phyloP scores from a whole-genome alignment of 30 jellyfish, hydroid and myxozoan genomes.

The Morbakka virulenta region DNA sequence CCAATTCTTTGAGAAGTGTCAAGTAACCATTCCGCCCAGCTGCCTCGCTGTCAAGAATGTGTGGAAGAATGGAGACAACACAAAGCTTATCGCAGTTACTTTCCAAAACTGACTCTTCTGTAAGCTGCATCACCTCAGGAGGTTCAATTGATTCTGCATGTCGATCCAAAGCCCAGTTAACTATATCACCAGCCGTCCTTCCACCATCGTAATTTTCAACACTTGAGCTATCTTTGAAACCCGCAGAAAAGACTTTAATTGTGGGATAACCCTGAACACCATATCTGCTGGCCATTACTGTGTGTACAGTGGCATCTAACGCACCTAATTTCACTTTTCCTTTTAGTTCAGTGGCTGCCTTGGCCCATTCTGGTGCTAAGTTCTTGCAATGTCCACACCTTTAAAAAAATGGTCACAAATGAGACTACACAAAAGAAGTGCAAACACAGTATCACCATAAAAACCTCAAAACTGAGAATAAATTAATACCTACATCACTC shows the following conservation, averaged over 20 bases:
- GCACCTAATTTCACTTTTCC: slow-evolving; percentile 91
- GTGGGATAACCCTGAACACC: slow-evolving; percentile 93
- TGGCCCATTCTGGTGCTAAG: slow-evolving; percentile 96
- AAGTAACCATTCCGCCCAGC: slow-evolving; percentile 70
- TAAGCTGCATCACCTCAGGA: slow-evolving; percentile 74
- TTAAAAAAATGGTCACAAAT: background rate
- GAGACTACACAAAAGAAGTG: too few species aligned
- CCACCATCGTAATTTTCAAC: slow-evolving; percentile 93
- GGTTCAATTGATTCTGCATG: slow-evolving; percentile 75
- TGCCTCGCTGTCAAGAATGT: slow-evolving; percentile 82
- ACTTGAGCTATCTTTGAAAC: slow-evolving; percentile 62
- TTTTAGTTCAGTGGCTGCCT: slow-evolving; percentile 88
- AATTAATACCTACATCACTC: too few species aligned
- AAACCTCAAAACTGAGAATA: too few species aligned
- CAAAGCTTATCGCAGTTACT: slow-evolving; percentile 78
- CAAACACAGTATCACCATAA: background rate
- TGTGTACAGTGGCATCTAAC: slow-evolving; percentile 86
- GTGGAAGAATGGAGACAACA: slow-evolving; percentile 84
- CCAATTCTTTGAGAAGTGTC: slow-evolving; percentile 56
- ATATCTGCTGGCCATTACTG: slow-evolving; percentile 57
- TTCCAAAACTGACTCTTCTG: slow-evolving; percentile 34
- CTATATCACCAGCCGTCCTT: slow-evolving; percentile 84
- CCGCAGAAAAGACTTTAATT: slow-evolving; percentile 86
- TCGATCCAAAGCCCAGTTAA: slow-evolving; percentile 64
- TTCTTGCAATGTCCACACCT: slow-evolving; percentile 98